phyloP scores from a whole-genome alignment of 1,140 invertebrate species.

The Drosophila willistoni region DNA sequence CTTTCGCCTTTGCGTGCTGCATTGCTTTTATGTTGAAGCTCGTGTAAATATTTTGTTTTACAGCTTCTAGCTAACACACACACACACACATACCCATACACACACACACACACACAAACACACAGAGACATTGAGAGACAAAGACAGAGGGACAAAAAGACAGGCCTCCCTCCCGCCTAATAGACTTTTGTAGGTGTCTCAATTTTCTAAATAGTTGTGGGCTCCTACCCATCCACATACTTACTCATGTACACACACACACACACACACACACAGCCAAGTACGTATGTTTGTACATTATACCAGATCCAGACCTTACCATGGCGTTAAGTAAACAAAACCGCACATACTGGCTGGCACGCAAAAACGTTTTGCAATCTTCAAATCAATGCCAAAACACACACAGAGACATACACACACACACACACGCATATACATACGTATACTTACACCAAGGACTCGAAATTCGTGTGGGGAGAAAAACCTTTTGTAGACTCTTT shows the following conservation, averaged over 20 bases:
- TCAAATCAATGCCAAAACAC: constrained; percentile 61
- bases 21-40: constrained; percentile 62
- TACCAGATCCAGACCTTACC: background rate
- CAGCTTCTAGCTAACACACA: constrained; percentile 61
- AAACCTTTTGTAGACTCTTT: constrained; percentile 56
- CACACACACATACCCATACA: constrained; percentile 26
- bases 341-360: constrained; percentile 24
- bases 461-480: constrained; percentile 15
- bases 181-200: constrained; percentile 77
- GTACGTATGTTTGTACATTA: constrained; percentile 8
- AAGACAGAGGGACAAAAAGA: background rate
- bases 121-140: constrained; percentile 2
- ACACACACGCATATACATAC: constrained; percentile 3
- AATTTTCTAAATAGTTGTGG: constrained; percentile 77
- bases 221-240: background rate
- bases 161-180: constrained; percentile 45
- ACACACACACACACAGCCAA: constrained; percentile 28
- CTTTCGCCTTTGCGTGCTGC: constrained; percentile 54
- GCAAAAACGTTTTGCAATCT: constrained; percentile 51
- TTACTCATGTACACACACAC: constrained; percentile 25
- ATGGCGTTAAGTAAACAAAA: constrained; percentile 39
- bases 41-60: constrained; percentile 81
- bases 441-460: constrained; percentile 55
- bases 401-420: constrained; percentile 13
- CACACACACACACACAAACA: constrained; percentile 33